These are phyloP conservation scores for Parazoanthus atlanticus DNA, from an alignment of 92 coral and sea anemone genomes.

Conservation along the genomic window DNA sequence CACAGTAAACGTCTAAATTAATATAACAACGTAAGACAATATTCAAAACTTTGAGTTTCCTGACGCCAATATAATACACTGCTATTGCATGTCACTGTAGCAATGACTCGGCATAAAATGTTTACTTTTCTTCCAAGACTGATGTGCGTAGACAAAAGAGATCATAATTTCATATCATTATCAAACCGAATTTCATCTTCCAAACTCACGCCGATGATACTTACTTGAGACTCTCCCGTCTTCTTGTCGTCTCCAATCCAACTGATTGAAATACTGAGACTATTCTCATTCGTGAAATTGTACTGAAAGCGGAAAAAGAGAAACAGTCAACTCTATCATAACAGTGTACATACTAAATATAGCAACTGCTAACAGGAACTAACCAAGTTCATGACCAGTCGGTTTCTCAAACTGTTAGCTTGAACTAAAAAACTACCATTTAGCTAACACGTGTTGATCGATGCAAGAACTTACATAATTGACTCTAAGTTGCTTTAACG, in stretches of 20 bases:
- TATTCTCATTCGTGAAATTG: background rate
- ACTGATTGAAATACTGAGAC: constrained; percentile 14
- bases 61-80: too few relatives aligned
- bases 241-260: constrained; percentile 9
- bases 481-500: background rate
- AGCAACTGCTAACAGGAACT: background rate
- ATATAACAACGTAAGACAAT: background rate
- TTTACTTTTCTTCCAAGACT: too few relatives aligned
- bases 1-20: background rate
- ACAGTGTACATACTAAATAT: background rate
- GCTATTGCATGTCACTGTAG: background rate
- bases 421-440: background rate
- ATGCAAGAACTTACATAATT: background rate
- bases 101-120: background rate
- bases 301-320: background rate
- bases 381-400: too few relatives aligned
- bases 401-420: background rate
- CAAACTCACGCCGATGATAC: background rate
- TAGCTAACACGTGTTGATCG: background rate
- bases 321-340: background rate
- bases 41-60: too few relatives aligned
- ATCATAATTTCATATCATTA: too few relatives aligned
- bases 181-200: background rate
- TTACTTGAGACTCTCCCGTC: constrained; percentile 1
- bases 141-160: background rate